A percentile compares a stretch with the other conserved stretches of the same genome.
Evolutionary conservation across 2,888 invertebrate species (phyloP).

Genomic region (Cancer borealis): DNA sequence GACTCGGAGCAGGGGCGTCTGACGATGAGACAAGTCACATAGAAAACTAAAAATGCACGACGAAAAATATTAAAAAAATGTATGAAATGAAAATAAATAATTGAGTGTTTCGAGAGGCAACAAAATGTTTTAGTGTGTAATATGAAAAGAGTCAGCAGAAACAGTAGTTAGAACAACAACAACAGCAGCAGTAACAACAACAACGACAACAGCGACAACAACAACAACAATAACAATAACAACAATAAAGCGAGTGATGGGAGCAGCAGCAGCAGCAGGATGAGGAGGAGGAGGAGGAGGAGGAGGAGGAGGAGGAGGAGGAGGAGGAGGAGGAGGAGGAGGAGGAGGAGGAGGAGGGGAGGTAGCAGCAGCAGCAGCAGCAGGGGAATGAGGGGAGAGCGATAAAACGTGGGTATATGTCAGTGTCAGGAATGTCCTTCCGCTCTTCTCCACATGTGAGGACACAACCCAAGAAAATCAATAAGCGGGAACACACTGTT

Average conservation of each 20-base stretch:
- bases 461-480: conserved; percentile 63
- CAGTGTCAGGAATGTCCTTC: conserved; percentile 63
- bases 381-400: conserved; percentile 55
- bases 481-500: conserved; percentile 27
- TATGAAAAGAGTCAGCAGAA: not conserved
- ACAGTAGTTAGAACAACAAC: not conserved
- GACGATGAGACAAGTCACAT: not conserved
- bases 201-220: not conserved
- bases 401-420: conserved; percentile 66
- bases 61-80: not conserved
- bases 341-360: not conserved
- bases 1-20: not conserved
- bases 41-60: not conserved
- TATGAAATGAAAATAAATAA: not conserved
- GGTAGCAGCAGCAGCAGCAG: conserved; percentile 14
- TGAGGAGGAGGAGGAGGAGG: not conserved
- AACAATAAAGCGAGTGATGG: not conserved
- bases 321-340: not conserved
- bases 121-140: conserved; percentile 1
- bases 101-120: conserved; percentile 18
- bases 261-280: not conserved
- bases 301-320: not conserved
- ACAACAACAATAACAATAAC: not conserved
- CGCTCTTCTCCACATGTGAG: conserved; percentile 60
- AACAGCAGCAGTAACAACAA: not conserved